Percentiles rank a stretch among this genome's conserved stretches.
These are phyloP conservation scores for Myotis davidii DNA, from an alignment of 2,113 vertebrate genomes.

Conservation along the genomic window DNA sequence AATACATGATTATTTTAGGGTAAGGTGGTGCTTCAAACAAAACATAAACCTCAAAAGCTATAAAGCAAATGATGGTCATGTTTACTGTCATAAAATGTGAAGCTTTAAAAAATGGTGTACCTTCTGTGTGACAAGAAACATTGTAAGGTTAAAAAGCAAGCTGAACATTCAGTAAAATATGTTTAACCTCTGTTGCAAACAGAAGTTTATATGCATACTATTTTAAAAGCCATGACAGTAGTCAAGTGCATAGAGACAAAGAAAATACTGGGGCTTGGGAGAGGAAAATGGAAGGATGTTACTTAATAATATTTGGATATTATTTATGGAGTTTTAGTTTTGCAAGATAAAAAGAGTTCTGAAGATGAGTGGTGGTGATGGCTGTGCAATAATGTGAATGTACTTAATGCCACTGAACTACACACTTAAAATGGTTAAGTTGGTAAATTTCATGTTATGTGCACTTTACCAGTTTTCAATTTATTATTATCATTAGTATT, in stretches of 20 bases:
- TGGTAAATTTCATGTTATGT: not conserved
- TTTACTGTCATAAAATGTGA: not conserved
- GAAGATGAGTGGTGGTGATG: not conserved
- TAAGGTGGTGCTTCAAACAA: not conserved
- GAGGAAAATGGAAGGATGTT: not conserved
- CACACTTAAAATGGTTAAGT: not conserved
- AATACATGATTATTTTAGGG: not conserved
- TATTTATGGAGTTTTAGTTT: not conserved
- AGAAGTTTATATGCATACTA: not conserved
- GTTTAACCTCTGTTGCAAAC: not conserved
- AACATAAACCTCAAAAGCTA: not conserved
- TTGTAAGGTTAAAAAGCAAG: conserved; percentile 24
- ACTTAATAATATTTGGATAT: not conserved
- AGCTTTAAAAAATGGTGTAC: not conserved
- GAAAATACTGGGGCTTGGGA: not conserved
- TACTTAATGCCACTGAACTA: not conserved
- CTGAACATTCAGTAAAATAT: not conserved
- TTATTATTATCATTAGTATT: too few relatives aligned
- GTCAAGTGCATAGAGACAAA: not conserved
- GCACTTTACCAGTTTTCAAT: not conserved
- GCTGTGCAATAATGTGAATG: too few relatives aligned
- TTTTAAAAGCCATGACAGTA: not conserved
- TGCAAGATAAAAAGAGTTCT: not conserved
- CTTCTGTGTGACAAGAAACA: not conserved
- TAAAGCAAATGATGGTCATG: not conserved